These are phyloP conservation scores for Gobio occitaniae DNA, from an alignment of 2,797 vertebrate species.

Conservation along the genomic window DNA sequence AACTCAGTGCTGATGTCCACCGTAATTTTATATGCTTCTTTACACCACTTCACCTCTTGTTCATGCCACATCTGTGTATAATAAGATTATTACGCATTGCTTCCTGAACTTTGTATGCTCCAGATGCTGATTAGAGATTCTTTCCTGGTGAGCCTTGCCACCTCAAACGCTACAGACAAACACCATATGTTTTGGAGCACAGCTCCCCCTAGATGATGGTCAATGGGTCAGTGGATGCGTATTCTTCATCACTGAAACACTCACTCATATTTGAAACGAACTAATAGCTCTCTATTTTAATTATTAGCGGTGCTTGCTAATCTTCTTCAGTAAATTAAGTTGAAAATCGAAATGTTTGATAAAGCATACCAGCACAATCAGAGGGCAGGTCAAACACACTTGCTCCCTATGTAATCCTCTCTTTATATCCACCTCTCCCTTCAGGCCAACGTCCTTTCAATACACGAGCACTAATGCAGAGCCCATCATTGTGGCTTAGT, in stretches of 20 bases:
- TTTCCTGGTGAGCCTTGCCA: not conserved
- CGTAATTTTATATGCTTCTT: not conserved
- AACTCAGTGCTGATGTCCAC: not conserved
- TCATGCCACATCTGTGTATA: not conserved
- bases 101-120: not conserved
- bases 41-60: not conserved
- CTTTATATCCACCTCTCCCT: conserved; percentile 19
- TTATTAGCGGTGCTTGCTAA: not conserved
- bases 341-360: not conserved
- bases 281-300: not conserved
- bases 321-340: not conserved
- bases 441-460: not conserved
- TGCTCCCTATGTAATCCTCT: conserved; percentile 1
- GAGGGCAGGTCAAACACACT: conserved; percentile 5
- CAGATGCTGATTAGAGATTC: not conserved
- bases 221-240: not conserved
- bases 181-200: not conserved
- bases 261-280: not conserved
- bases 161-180: not conserved
- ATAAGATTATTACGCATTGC: not conserved
- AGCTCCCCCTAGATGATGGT: conserved; percentile 18
- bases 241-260: not conserved
- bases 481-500: conserved; percentile 27
- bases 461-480: conserved; percentile 24
- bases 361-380: not conserved